Base-by-base conservation (phyloP, 2,888 invertebrate species). In the Nasonia oneida region DNA sequence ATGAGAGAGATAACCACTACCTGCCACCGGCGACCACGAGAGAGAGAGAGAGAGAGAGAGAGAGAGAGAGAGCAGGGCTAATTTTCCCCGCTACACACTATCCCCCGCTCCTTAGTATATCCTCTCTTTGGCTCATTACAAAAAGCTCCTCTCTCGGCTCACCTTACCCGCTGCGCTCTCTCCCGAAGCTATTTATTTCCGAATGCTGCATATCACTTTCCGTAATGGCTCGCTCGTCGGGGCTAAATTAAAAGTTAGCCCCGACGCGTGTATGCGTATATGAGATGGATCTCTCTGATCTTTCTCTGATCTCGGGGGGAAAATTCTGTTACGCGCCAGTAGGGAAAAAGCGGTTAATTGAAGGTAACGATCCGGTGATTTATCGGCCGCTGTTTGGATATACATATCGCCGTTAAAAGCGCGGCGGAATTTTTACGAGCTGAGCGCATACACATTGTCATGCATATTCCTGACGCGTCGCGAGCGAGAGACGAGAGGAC, bases 1-100 rank as follows among this genome's bases (percentile, higher is more conserved):
- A 33, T 50, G 90, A 90, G 91, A 89, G 92, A 91, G 92, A 91
- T 93, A 93, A 93, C 92, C 91, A 93, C 93, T 93, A 93, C 93
- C 93, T 93, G 93, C 93, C 93, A 93, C 91, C 89, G 39, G 3
- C 6, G 29, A 4, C 39, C 42, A 6, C 6, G 42, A 10, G 42
- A 42, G 42, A 47, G 12, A 42, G 47, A 47, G 12, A 10, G 47
- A 10, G 47, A 12, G 47, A 10, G 47, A 10, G 39, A 42, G 39
- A 8, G 39, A 12, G 47, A 10, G 47, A 10, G 67, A 10, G 3
- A 14, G 91, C 89, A 89, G 89, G 90, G 90, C 93, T 92, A 91
- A 93, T 93, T 93, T 92, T 92, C 91, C 92, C 91, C 89, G 89
- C 91, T 90, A 89, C 90, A 90, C 76, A 90, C 76, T 33, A 39